A percentile compares a stretch with the other conserved stretches of the same genome.
phyloP scores from a whole-genome alignment of 2,888 invertebrate species.

The Phanerotoma sp. region DNA sequence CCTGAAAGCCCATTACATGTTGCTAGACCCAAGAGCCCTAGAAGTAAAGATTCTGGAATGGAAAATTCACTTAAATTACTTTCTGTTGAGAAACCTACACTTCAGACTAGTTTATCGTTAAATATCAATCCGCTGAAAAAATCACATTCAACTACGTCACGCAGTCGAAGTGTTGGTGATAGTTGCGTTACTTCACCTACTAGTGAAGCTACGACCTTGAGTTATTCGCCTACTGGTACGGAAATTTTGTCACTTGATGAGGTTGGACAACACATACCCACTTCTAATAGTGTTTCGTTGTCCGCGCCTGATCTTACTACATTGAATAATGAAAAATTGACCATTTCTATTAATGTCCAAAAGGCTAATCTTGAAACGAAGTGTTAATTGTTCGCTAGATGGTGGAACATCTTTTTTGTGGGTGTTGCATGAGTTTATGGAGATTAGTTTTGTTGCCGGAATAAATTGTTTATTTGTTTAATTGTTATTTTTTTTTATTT shows the following conservation, averaged over 20 bases:
- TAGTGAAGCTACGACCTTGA: slow-evolving; percentile 44
- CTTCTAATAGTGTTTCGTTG: slow-evolving; percentile 31
- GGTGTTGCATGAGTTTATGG: too few relatives aligned
- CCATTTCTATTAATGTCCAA: slow-evolving; percentile 36
- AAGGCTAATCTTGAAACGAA: slow-evolving; percentile 44
- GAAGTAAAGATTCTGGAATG: slow-evolving; percentile 7
- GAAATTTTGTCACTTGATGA: slow-evolving; percentile 50
- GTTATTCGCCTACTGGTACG: slow-evolving; percentile 48
- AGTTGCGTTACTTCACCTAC: slow-evolving; percentile 51
- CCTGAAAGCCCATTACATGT: slow-evolving; percentile 51
- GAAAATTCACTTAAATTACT: background rate
- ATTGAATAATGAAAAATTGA: slow-evolving; percentile 31
- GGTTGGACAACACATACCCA: slow-evolving; percentile 36
- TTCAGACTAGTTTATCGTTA: slow-evolving; percentile 45
- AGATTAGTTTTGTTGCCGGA: too few relatives aligned
- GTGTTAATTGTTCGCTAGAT: slow-evolving; percentile 26
- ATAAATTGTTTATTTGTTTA: too few relatives aligned
- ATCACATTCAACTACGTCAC: slow-evolving; percentile 35
- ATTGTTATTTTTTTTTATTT: too few relatives aligned
- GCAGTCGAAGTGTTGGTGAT: slow-evolving; percentile 47
- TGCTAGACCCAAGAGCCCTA: slow-evolving; percentile 45
- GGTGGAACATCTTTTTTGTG: background rate
- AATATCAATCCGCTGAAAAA: slow-evolving; percentile 43
- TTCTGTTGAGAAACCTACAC: slow-evolving; percentile 38
- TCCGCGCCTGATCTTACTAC: slow-evolving; percentile 32